Conservation (phyloP, 1,140 invertebrate genomes). For the Papilio dardanus region DNA sequence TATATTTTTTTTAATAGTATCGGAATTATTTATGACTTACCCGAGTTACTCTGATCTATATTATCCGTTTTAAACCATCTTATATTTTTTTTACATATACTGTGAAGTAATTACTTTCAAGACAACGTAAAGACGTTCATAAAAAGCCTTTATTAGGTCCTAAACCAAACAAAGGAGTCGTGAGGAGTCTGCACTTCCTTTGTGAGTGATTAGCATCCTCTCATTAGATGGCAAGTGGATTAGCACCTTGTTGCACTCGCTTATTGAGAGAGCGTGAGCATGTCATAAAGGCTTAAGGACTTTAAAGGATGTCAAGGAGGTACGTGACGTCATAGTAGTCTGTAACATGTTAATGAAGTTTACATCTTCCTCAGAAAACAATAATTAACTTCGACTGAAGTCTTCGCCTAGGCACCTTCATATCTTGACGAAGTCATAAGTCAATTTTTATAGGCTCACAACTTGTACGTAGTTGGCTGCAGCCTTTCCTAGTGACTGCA, state of each 20-base stretch:
- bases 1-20: too few relatives aligned
- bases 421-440: too few relatives aligned
- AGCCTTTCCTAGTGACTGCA: neutral
- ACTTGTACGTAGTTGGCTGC: neutral
- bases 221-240: slow-evolving; percentile 66
- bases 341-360: slow-evolving; percentile 14
- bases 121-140: slow-evolving; percentile 20
- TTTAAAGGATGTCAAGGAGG: slow-evolving; percentile 35
- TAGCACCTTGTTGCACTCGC: slow-evolving; percentile 65
- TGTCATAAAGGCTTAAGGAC: slow-evolving; percentile 47
- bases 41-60: slow-evolving; percentile 10
- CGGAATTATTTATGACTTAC: too few relatives aligned
- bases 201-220: slow-evolving; percentile 66
- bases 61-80: neutral
- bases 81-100: neutral
- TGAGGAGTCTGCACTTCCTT: slow-evolving; percentile 52
- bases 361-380: neutral
- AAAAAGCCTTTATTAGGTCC: slow-evolving; percentile 30
- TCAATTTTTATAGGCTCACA: neutral
- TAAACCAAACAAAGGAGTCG: slow-evolving; percentile 4
- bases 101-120: slow-evolving; percentile 17
- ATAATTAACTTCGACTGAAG: too few relatives aligned
- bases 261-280: slow-evolving; percentile 60
- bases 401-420: too few relatives aligned
- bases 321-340: slow-evolving; percentile 22